Percentiles rank a stretch among this genome's conserved stretches.
Conservation (phyloP, 2,888 invertebrate species). For the Podotricha telesiphe region DNA sequence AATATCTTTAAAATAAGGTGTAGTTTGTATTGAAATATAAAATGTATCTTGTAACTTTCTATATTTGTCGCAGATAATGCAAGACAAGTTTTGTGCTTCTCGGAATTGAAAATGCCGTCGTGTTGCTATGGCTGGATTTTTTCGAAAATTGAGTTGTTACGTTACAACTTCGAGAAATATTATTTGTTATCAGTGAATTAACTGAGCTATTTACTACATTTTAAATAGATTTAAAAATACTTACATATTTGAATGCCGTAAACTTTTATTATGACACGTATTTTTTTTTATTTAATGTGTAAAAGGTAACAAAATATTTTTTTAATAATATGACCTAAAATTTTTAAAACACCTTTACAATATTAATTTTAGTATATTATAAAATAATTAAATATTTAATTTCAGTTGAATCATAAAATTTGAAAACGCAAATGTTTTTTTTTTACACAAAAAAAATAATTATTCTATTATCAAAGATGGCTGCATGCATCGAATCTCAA, state of each 20-base stretch:
- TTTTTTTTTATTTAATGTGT: not conserved
- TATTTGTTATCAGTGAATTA: slow-evolving; percentile 31
- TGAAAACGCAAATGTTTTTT: not conserved
- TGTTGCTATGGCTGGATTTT: slow-evolving; percentile 55
- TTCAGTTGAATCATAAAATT: not conserved
- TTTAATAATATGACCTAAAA: too few species aligned
- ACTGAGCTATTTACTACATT: not conserved
- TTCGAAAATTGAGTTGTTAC: slow-evolving; percentile 70
- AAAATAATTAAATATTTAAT: too few species aligned
- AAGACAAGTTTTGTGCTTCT: slow-evolving; percentile 69
- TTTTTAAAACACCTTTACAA: not conserved
- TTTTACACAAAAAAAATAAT: not conserved
- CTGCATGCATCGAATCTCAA: slow-evolving; percentile 16
- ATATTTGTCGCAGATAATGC: slow-evolving; percentile 56
- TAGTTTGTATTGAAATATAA: slow-evolving; percentile 1
- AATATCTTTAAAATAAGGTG: not conserved
- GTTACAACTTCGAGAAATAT: slow-evolving; percentile 45
- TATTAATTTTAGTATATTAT: too few species aligned
- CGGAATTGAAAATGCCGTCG: slow-evolving; percentile 64
- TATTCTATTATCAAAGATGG: slow-evolving; percentile 17
- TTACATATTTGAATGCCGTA: not conserved
- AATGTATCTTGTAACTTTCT: slow-evolving; percentile 49
- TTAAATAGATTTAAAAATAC: not conserved
- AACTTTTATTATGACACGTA: not conserved
- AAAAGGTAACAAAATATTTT: not conserved